Conservation (phyloP, 2,888 invertebrate genomes). For the Cylloceria caligata region DNA sequence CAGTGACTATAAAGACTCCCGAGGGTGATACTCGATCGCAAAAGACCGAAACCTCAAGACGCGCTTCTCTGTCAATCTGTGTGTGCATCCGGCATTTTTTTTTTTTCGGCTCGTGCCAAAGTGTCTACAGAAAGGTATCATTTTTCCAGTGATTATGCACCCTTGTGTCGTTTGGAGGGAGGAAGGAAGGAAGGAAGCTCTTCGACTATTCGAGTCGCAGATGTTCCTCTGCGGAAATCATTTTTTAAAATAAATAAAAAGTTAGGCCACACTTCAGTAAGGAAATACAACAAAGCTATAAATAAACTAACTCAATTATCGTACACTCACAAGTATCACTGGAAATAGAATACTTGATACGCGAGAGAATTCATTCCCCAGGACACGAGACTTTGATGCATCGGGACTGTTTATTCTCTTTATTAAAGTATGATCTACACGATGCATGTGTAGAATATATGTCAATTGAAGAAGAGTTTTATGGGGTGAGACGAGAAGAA, state of each 20-base stretch:
- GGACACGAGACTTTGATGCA: constrained; percentile 9
- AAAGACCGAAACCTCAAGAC: constrained; percentile 59
- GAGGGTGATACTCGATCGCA: constrained; percentile 52
- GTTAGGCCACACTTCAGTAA: not conserved
- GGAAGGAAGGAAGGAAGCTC: constrained; percentile 1
- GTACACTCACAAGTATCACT: not conserved
- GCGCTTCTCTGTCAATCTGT: constrained; percentile 38
- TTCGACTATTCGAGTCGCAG: constrained; percentile 39
- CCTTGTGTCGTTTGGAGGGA: constrained; percentile 18
- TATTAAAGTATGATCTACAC: constrained; percentile 24
- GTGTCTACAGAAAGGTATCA: constrained; percentile 35
- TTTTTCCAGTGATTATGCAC: constrained; percentile 45
- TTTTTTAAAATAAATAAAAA: constrained; percentile 24
- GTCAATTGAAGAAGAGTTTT: constrained; percentile 47
- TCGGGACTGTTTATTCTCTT: constrained; percentile 19
- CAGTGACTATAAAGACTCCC: constrained; percentile 18
- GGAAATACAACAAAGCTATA: constrained; percentile 37
- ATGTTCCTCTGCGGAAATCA: constrained; percentile 14
- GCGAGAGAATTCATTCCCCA: not conserved
- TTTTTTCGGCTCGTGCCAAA: constrained; percentile 49
- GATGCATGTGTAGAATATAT: constrained; percentile 9
- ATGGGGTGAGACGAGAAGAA: constrained; percentile 39
- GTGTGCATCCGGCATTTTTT: constrained; percentile 46
- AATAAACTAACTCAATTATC: not conserved
- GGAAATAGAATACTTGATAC: constrained; percentile 6